A percentile compares a stretch with the other conserved stretches of the same genome.
These are phyloP conservation scores for Pyrochroa serraticornis DNA, from an alignment of 2,888 invertebrate species.

Conservation along the genomic window DNA sequence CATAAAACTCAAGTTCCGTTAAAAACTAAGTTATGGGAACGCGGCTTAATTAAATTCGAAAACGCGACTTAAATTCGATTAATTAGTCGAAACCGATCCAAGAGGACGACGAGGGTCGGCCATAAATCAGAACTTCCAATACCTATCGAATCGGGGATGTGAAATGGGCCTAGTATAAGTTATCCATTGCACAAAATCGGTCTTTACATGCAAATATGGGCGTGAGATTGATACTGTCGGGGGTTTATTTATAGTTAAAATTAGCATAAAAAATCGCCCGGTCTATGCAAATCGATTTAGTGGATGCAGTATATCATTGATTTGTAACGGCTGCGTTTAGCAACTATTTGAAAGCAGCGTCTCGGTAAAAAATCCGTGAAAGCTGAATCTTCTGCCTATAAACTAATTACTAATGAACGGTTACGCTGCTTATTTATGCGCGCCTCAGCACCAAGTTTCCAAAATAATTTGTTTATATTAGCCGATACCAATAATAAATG, in stretches of 20 bases:
- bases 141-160: constrained; percentile 27
- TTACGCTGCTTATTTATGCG: constrained; percentile 3
- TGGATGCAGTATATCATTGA: neutral
- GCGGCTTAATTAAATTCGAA: constrained; percentile 9
- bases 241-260: constrained; percentile 56
- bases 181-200: constrained; percentile 69
- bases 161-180: constrained; percentile 56
- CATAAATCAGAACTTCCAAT: too few relatives aligned
- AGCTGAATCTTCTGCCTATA: constrained; percentile 33
- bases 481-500: too few relatives aligned
- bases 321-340: neutral
- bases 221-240: constrained; percentile 66
- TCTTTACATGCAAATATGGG: constrained; percentile 64
- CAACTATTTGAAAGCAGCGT: constrained; percentile 6
- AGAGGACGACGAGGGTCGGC: too few relatives aligned
- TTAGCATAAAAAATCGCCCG: constrained; percentile 36
- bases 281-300: constrained; percentile 15
- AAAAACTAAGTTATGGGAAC: constrained; percentile 15
- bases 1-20: constrained; percentile 9
- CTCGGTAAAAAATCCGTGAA: constrained; percentile 37
- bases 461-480: constrained; percentile 3
- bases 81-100: too few relatives aligned
- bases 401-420: constrained; percentile 27
- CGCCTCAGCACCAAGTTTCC: constrained; percentile 5
- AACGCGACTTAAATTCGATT: neutral